phyloP scores from a whole-genome alignment of 2,113 vertebrate species.

The Corythaixoides concolor region DNA sequence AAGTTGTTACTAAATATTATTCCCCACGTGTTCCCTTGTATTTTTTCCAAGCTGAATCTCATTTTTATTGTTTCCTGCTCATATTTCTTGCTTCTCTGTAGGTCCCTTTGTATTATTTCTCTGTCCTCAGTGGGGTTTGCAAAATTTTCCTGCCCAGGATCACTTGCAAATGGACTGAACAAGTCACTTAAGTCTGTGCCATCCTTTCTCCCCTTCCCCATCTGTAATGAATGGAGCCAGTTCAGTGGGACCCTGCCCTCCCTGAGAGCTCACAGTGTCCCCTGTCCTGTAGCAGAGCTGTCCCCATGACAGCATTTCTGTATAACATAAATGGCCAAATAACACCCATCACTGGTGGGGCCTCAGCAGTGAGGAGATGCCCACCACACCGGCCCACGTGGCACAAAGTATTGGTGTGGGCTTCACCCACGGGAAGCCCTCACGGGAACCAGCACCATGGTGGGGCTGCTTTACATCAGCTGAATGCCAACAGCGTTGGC shows the following conservation, averaged over 20 bases:
- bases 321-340: neutral
- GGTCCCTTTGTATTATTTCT: constrained; percentile 17
- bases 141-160: neutral
- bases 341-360: rapidly evolving
- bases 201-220: neutral
- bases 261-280: neutral
- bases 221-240: neutral
- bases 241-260: neutral
- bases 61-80: constrained; percentile 56
- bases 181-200: neutral
- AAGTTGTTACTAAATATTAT: constrained; percentile 7
- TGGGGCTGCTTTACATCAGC: neutral
- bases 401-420: neutral
- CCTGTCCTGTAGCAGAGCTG: neutral
- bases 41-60: constrained; percentile 49
- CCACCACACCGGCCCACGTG: rapidly evolving
- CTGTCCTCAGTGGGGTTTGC: neutral
- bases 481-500: rapidly evolving
- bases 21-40: neutral
- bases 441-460: neutral
- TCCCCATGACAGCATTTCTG: neutral
- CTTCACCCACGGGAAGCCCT: neutral
- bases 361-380: neutral
- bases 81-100: constrained; percentile 37
- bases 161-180: neutral